Evolutionary conservation across 2,888 invertebrate genomes (phyloP), one percentile per base, ranked within the genome.

Genomic region (Steinernema hermaphroditum): DNA sequence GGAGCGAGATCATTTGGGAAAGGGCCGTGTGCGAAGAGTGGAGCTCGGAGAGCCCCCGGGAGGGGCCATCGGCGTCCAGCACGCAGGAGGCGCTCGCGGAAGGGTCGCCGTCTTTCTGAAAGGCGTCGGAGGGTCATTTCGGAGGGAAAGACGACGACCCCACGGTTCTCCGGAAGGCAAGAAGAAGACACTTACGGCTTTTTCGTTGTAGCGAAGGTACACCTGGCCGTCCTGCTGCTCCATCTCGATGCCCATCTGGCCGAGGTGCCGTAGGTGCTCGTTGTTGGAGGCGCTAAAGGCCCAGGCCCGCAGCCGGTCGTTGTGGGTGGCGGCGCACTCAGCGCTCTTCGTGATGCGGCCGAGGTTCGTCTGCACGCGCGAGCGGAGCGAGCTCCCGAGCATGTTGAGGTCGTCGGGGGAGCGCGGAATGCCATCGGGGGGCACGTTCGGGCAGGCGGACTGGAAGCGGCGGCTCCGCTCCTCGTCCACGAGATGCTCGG

Each of bases 201-300:
- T 92, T 1, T 89, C 87, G 19, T 89, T 87, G 87, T 97, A 96
- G 71, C 94, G 90, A 73, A 97, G 90, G 87, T 96, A 95, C 75
- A 97, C 92, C 77, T 94, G 90, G 68, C 96, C 96, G 87, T 96
- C 95, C 19, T 94, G 89, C 0, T 93, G 93, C 76, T 94, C 90
- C 82, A 96, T 92, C 73, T 93, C 92, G 85, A 98, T 96, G 76
- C 97, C 97, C 95, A 97, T 96, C 87, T 93, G 92, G 74, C 92
- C 91, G 78, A 97, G 90, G 78, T 93, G 91, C 87, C 91, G 91
- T 80, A 95, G 88, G 89, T 97, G 96, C 72, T 94, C 92, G 72
- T 92, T 90, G 89, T 96, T 95, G 83, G 91, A 92, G 73, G 93
- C 91, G 78, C 92, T 88, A 80, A 90, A 90, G 71, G 88, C 89